Percentiles rank a stretch among this genome's conserved stretches.
Evolutionary conservation across 1,140 invertebrate species (phyloP).

Genomic region (Anastrepha ludens): DNA sequence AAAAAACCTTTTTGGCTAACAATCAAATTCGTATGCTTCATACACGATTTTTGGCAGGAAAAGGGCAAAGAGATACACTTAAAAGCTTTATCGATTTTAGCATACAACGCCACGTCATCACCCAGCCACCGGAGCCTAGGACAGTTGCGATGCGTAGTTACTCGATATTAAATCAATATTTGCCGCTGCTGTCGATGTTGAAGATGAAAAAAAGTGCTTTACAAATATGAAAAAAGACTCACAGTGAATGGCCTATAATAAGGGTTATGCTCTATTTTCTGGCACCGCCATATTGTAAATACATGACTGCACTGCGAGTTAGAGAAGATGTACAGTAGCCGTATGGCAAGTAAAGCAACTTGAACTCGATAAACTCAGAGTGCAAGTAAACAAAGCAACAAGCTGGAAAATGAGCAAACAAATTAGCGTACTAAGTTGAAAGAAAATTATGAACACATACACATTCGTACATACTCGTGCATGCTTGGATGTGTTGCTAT

Average conservation of each 20-base stretch:
- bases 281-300: not conserved
- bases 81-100: no score
- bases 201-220: not conserved
- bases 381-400: slow-evolving; percentile 33
- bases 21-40: no score
- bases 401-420: slow-evolving; percentile 2
- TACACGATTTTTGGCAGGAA: no score
- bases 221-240: not conserved
- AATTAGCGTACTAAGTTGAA: not conserved
- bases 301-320: not conserved
- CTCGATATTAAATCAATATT: slow-evolving; percentile 39
- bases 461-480: not conserved
- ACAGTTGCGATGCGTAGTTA: not conserved
- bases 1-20: no score
- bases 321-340: not conserved
- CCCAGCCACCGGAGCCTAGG: not conserved
- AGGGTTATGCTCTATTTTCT: not conserved
- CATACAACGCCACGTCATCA: no score
- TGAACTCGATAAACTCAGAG: slow-evolving; percentile 16
- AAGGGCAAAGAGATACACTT: no score
- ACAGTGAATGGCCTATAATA: not conserved
- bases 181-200: not conserved
- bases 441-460: not conserved
- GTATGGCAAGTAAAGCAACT: not conserved
- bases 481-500: not conserved